Conservation (phyloP, 1,140 invertebrate genomes). For the Hycleus phaleratus region DNA sequence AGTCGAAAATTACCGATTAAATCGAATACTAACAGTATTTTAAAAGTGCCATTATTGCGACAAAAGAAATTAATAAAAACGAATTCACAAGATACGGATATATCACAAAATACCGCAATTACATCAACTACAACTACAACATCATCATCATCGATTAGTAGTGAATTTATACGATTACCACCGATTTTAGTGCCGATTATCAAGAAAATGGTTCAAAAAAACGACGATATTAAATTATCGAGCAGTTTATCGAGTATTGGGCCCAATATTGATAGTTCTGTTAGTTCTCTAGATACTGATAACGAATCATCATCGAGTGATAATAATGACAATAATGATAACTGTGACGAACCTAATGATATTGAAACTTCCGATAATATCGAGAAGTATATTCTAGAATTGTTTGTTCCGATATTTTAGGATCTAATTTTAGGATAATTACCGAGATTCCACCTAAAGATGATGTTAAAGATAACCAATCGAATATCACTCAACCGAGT, state of each 20-base stretch:
- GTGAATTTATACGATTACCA: conserved; percentile 53
- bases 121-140: conserved; percentile 6
- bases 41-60: conserved; percentile 29
- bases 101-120: conserved; percentile 38
- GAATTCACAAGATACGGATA: conserved; percentile 27
- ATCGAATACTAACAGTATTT: conserved; percentile 5
- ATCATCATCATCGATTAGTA: conserved; percentile 43
- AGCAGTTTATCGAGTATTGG: conserved; percentile 56
- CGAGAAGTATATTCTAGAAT: no score
- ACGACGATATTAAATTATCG: conserved; percentile 16
- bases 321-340: no score
- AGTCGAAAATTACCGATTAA: conserved; percentile 7
- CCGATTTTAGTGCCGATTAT: conserved; percentile 60
- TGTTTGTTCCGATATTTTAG: no score
- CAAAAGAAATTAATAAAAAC: conserved; percentile 28
- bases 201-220: conserved; percentile 31
- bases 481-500: conserved; percentile 5
- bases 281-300: conserved; percentile 45
- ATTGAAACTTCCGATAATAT: no score
- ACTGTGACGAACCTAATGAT: no score
- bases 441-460: not conserved
- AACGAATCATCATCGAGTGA: conserved; percentile 16
- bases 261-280: conserved; percentile 57
- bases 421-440: no score
- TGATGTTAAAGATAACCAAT: conserved; percentile 1